Evolutionary conservation across 2,113 vertebrate species (phyloP), one percentile per base, ranked within the genome.

Genomic region (Ondatra zibethicus): DNA sequence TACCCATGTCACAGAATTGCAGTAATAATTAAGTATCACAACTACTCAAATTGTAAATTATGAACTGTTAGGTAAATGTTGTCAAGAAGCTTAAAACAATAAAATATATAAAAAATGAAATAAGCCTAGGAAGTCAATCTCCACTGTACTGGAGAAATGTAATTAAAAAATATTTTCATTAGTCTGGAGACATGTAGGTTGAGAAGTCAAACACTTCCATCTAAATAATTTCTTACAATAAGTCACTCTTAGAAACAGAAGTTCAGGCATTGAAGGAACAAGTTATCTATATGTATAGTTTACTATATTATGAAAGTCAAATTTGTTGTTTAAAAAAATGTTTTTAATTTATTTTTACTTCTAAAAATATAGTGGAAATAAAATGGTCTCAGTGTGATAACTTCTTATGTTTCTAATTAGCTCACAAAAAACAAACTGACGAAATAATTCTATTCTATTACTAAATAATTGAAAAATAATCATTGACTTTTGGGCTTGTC

Each of bases 261-360:
- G 89, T 96, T 89, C 45, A 93, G 52, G 58, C 10, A 93, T 6
- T 88, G 4, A 90, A 84, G 39, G 80, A 76, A 70, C 14, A 76
- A 94, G 90, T 70, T 33, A 75, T 81, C 12, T 25, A 87, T 76
- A 73, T 4, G 88, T 80, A 73, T 5, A 90, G 55, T 65, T 65
- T 88, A 85, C 8, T 73, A 80, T 3, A 12, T 81, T 91, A 78
- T 33, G 7, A 85, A 92, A 92, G 36, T 58, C 23, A 39, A 39
- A 39, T 19, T 86, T 7, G 33, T 70, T 52, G 5, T 70, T 47
- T 66, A 81, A 31, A 81, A 89, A 31, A 81, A 82, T 75, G 0
- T 42, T 12, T 58, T 95, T 47, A 95, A 75, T 10, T 55, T 86
- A 84, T 73, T 93, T 89, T 95, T 77, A 88, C 50, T 39, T 93